A percentile compares a stretch with the other conserved stretches of the same genome.
Conservation (phyloP, 1,140 invertebrate genomes). For the Hylaeus anthracinus region DNA sequence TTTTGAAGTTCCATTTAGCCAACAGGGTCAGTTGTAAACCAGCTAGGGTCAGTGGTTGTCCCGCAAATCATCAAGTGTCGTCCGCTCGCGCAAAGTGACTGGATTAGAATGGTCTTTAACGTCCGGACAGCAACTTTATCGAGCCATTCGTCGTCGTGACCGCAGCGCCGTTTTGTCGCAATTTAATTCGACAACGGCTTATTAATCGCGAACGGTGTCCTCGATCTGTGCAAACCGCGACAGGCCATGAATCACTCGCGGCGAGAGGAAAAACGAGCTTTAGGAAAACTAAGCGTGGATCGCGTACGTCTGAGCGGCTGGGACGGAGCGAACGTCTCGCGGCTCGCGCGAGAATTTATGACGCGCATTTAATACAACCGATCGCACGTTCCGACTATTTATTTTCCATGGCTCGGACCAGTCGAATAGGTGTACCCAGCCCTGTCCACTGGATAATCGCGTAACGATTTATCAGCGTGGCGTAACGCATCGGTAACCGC, state of each 20-base stretch:
- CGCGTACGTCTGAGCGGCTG: neutral
- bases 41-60: too few relatives aligned
- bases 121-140: too few relatives aligned
- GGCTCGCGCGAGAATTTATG: conserved; percentile 41
- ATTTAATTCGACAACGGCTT: neutral
- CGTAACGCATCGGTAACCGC: conserved; percentile 23
- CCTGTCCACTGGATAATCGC: conserved; percentile 49
- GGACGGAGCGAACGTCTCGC: conserved; percentile 33
- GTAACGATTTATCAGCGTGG: conserved; percentile 44
- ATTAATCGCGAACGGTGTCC: conserved; percentile 15
- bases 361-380: conserved; percentile 34
- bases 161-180: neutral
- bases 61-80: too few relatives aligned
- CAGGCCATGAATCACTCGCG: conserved; percentile 33
- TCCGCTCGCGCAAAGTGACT: too few relatives aligned
- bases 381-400: conserved; percentile 43
- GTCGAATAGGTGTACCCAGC: conserved; percentile 26
- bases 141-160: neutral
- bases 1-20: too few relatives aligned
- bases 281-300: conserved; percentile 50
- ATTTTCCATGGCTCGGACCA: conserved; percentile 31
- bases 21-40: too few relatives aligned
- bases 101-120: too few relatives aligned
- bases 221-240: neutral
- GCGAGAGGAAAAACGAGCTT: conserved; percentile 24